Evolutionary conservation across 2,113 vertebrate species (phyloP).

Genomic region (Chaenogobius annularis): DNA sequence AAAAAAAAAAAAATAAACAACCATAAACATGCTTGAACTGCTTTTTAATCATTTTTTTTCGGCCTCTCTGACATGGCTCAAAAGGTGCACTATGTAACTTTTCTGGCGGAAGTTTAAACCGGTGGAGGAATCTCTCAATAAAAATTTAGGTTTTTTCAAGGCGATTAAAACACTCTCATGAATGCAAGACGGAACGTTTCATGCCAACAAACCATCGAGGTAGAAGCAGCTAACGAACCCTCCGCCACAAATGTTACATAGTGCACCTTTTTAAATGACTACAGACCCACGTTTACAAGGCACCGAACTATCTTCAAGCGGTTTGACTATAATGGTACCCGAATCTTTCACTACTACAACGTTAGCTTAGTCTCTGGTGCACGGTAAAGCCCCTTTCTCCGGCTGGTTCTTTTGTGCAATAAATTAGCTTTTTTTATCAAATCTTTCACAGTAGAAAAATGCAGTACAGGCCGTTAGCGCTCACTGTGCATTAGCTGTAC

Average conservation of each 20-base stretch:
- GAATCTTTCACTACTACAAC: background rate
- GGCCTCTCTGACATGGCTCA: background rate
- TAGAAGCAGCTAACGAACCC: no score
- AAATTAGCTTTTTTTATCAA: slow-evolving; percentile 33
- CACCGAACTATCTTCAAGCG: background rate
- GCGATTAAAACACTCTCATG: no score
- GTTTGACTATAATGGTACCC: background rate
- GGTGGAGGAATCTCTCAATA: no score
- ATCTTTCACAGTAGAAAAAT: slow-evolving; percentile 18
- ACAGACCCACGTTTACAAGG: background rate
- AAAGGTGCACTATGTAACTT: no score
- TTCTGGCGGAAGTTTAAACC: no score
- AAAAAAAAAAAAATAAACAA: no score
- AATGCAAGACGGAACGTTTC: no score
- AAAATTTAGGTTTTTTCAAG: no score
- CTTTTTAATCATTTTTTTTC: background rate
- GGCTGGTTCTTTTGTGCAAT: slow-evolving; percentile 57
- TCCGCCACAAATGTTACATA: no score
- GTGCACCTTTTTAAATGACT: background rate
- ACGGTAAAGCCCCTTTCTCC: slow-evolving; percentile 11
- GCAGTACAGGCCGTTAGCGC: slow-evolving; percentile 14
- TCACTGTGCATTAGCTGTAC: slow-evolving; percentile 58
- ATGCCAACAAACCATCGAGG: no score
- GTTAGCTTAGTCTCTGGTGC: slow-evolving; percentile 2
- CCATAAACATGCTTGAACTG: no score